These are phyloP conservation scores for Corythaeola cristata DNA, from an alignment of 2,113 vertebrate genomes.

Conservation along the genomic window DNA sequence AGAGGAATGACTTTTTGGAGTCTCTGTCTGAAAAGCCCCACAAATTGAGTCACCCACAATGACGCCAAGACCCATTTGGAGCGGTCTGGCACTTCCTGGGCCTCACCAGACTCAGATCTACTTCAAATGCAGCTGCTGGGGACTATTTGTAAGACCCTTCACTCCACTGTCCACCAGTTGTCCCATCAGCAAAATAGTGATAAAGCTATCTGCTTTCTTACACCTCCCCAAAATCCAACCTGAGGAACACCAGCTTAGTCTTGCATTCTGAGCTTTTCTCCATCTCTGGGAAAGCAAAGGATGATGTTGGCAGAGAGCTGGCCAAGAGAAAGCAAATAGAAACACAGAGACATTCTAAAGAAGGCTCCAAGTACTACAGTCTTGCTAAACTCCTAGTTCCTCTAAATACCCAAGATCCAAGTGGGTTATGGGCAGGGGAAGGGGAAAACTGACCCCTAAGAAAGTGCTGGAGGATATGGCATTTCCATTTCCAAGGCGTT, in stretches of 20 bases:
- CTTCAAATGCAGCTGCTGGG: not conserved
- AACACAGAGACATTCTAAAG: not conserved
- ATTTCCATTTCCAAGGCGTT: conserved; percentile 20
- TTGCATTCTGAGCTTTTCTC: not conserved
- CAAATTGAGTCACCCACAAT: not conserved
- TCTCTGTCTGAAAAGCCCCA: not conserved
- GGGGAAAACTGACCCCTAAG: not conserved
- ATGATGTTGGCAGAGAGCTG: not conserved
- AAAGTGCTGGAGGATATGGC: not conserved
- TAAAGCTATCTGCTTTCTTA: not conserved
- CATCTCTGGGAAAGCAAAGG: not conserved
- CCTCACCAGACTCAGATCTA: not conserved
- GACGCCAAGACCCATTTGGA: not conserved
- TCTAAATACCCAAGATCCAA: not conserved
- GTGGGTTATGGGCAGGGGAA: not conserved
- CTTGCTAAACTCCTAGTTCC: not conserved
- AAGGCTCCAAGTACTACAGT: not conserved
- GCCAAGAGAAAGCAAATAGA: not conserved
- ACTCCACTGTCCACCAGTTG: not conserved
- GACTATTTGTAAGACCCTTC: not conserved
- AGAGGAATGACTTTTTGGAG: not conserved
- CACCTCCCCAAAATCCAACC: not conserved
- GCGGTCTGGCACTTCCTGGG: not conserved
- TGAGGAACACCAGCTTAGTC: not conserved
- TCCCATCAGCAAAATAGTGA: not conserved